phyloP scores from a whole-genome alignment of 1,140 invertebrate species.

The Cardiocondyla obscurior region DNA sequence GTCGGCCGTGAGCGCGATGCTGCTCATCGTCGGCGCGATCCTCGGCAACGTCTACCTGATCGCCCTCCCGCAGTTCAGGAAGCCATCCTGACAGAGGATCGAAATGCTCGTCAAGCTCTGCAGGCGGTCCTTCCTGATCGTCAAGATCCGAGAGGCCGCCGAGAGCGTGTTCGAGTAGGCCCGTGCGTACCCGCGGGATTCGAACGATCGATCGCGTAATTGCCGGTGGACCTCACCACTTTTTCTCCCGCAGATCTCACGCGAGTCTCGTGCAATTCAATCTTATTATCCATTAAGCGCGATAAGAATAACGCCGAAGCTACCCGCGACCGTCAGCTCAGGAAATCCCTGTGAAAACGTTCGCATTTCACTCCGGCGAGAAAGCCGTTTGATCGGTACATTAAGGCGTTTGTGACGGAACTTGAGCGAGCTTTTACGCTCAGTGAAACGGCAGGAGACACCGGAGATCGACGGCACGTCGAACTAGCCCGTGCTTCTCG shows the following conservation, averaged over 20 bases:
- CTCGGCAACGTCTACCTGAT: conserved; percentile 81
- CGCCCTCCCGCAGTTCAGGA: conserved; percentile 78
- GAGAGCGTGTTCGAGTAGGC: conserved; percentile 80
- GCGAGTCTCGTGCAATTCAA: not conserved
- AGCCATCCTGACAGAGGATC: conserved; percentile 81
- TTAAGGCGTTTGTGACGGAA: not conserved
- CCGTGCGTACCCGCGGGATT: too few relatives aligned
- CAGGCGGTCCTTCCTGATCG: conserved; percentile 80
- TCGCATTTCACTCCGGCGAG: not conserved
- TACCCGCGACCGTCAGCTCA: not conserved
- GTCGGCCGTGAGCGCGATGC: conserved; percentile 78
- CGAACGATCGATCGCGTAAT: not conserved
- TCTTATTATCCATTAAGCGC: not conserved
- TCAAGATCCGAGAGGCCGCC: conserved; percentile 80
- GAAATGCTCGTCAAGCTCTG: conserved; percentile 81
- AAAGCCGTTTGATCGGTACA: not conserved
- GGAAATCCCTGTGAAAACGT: not conserved
- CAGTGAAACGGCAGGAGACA: not conserved
- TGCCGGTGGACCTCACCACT: not conserved
- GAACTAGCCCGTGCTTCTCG: conserved; percentile 16
- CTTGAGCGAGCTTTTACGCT: not conserved
- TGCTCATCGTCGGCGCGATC: conserved; percentile 80
- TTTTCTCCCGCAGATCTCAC: not conserved
- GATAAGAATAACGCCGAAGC: too few relatives aligned
- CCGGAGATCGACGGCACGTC: conserved; percentile 8